Percentiles rank a stretch among this genome's conserved stretches.
Evolutionary conservation across 53 echinoderm and acorn worm species (phyloP).

Genomic region (Mesocentrotus franciscanus): DNA sequence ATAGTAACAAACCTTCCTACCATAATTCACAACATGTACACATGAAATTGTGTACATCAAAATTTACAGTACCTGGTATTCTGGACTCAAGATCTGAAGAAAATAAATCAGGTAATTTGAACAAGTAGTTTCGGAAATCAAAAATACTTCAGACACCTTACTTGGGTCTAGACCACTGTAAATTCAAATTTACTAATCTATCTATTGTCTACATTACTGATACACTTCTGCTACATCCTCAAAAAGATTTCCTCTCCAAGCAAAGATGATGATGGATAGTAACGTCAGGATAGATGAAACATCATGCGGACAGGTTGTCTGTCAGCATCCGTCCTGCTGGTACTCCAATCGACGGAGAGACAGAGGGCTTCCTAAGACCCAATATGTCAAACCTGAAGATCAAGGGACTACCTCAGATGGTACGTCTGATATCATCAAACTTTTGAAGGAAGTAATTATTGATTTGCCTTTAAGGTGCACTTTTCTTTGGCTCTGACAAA

Average conservation of each 20-base stretch:
- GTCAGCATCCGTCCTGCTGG: constrained; percentile 99
- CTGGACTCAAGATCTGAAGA: too few species aligned
- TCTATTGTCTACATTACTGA: not conserved
- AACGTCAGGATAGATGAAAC: constrained; percentile 82
- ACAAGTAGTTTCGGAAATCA: not conserved
- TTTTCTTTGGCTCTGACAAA: too few species aligned
- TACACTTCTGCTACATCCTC: not conserved
- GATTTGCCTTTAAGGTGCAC: not conserved
- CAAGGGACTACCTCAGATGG: not conserved
- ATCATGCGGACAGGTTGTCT: constrained; percentile 87
- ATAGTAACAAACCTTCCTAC: too few species aligned
- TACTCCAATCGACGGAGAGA: constrained; percentile 89
- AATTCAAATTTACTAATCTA: not conserved
- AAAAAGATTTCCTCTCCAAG: not conserved
- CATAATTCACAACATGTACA: too few species aligned
- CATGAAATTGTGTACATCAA: too few species aligned
- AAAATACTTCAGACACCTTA: not conserved
- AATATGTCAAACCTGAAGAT: not conserved
- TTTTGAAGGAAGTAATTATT: not conserved
- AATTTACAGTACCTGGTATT: too few species aligned
- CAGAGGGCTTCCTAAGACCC: constrained; percentile 81
- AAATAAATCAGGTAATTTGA: not conserved
- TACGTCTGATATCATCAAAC: not conserved
- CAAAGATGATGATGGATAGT: constrained; percentile 7
- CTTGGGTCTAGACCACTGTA: not conserved